Evolutionary conservation across 2,113 vertebrate genomes (phyloP).

Genomic region (Trachemys scripta): DNA sequence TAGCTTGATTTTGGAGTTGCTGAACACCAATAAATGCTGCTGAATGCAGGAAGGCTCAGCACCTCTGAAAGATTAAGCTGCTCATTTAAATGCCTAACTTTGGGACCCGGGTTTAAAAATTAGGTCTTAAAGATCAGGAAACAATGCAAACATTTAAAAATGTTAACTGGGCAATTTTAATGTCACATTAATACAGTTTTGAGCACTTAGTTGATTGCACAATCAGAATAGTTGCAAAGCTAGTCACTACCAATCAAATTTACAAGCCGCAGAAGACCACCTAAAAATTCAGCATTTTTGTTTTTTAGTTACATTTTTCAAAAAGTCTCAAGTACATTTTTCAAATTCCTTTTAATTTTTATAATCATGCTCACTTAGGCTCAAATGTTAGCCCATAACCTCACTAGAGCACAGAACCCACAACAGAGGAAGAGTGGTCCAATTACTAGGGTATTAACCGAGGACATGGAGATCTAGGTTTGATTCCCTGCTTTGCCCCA

Average conservation of each 20-base stretch:
- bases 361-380: neutral
- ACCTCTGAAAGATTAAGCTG: neutral
- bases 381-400: neutral
- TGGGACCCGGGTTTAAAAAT: constrained; percentile 1
- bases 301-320: neutral
- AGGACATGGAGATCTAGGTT: accelerated
- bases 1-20: neutral
- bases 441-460: neutral
- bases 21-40: neutral
- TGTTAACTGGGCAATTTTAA: neutral
- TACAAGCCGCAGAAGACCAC: neutral
- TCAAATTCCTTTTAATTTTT: neutral
- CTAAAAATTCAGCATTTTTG: neutral
- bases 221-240: neutral
- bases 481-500: neutral
- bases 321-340: neutral
- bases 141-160: too few relatives aligned
- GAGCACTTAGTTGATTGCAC: neutral
- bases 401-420: neutral
- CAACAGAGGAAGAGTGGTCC: neutral
- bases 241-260: neutral
- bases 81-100: neutral
- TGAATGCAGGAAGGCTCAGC: neutral
- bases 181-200: constrained; percentile 1
- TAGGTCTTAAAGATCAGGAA: neutral